These are phyloP conservation scores for Genyomyrus donnyi DNA, from an alignment of 2,113 vertebrate genomes.

Conservation along the genomic window DNA sequence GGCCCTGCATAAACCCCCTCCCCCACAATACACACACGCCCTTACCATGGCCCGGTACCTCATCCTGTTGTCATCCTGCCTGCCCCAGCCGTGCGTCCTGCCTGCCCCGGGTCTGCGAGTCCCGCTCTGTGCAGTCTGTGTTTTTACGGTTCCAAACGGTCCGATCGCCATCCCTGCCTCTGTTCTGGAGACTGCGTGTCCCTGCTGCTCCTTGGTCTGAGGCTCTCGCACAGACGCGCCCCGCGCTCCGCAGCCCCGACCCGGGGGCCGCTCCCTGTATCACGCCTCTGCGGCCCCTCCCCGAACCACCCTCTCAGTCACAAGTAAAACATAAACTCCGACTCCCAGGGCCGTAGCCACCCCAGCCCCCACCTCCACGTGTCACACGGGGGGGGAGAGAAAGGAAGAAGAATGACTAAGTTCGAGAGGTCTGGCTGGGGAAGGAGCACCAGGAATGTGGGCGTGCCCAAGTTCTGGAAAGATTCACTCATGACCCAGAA, in stretches of 20 bases:
- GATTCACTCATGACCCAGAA: slow-evolving; percentile 8
- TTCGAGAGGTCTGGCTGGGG: not conserved
- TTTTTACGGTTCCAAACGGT: not conserved
- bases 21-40: not conserved
- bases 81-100: not conserved
- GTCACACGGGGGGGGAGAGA: not conserved
- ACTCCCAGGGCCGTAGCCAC: not conserved
- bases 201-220: not conserved
- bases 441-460: not conserved
- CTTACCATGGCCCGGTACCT: slow-evolving; percentile 10
- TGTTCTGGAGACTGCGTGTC: not conserved
- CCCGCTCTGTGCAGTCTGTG: not conserved
- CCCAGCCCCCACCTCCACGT: not conserved
- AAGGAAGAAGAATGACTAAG: not conserved
- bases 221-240: not conserved
- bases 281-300: not conserved
- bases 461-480: slow-evolving; percentile 3
- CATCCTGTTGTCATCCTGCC: not conserved
- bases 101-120: not conserved
- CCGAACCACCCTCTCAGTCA: not conserved
- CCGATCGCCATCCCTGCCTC: slow-evolving; percentile 1
- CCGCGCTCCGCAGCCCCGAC: not conserved
- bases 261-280: not conserved
- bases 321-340: not conserved
- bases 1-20: not conserved